Conservation (phyloP, 2,797 vertebrate genomes). For the Macropodus opercularis region DNA sequence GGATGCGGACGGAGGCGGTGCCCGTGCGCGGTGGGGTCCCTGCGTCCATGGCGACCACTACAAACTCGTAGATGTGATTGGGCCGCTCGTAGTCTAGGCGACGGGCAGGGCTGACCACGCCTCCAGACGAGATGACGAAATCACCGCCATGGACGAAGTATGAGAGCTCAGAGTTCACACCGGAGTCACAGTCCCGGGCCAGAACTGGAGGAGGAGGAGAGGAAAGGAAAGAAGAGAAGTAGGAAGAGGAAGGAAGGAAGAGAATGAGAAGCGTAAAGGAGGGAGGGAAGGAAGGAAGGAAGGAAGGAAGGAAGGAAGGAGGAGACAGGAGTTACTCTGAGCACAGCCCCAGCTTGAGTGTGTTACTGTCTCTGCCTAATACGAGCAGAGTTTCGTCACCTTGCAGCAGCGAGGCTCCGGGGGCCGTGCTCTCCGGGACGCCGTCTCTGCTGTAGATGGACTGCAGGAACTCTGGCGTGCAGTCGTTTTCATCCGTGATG, state of each 20-base stretch:
- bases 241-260: too few relatives aligned
- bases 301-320: too few relatives aligned
- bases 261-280: too few relatives aligned
- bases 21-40: constrained; percentile 86
- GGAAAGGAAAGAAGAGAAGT: background rate
- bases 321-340: too few relatives aligned
- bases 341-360: too few relatives aligned
- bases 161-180: constrained; percentile 85
- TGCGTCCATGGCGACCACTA: constrained; percentile 87
- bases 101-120: constrained; percentile 84
- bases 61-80: constrained; percentile 90
- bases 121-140: constrained; percentile 85
- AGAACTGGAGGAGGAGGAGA: constrained; percentile 70
- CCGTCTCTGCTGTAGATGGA: constrained; percentile 90
- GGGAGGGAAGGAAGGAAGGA: too few relatives aligned
- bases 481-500: constrained; percentile 89
- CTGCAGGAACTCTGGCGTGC: constrained; percentile 89
- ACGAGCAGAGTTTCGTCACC: too few relatives aligned
- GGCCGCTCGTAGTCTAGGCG: constrained; percentile 87
- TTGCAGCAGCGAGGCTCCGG: constrained; percentile 87
- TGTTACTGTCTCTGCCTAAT: too few relatives aligned
- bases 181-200: constrained; percentile 89
- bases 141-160: constrained; percentile 87
- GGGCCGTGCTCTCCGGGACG: constrained; percentile 83
- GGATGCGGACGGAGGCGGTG: constrained; percentile 86